Conservation (phyloP, 2,797 vertebrate species). For the Acanthis flammea region DNA sequence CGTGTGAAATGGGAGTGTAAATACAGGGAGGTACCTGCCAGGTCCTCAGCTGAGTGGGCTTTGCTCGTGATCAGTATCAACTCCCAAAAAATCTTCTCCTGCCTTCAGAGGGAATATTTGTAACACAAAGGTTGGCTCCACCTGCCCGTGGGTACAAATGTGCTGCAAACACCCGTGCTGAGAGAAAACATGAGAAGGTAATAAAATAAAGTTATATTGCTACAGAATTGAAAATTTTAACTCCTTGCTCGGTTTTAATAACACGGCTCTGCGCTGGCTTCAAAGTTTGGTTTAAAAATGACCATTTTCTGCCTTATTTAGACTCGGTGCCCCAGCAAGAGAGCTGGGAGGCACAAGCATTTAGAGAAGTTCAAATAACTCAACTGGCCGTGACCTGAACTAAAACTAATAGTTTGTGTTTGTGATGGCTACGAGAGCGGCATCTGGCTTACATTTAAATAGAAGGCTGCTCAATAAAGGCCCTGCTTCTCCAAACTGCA, state of each 20-base stretch:
- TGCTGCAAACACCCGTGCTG: background rate
- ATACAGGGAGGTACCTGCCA: background rate
- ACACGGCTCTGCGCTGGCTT: rapidly evolving
- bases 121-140: background rate
- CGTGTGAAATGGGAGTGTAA: background rate
- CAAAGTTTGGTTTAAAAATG: background rate
- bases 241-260: background rate
- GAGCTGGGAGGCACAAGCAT: background rate
- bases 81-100: background rate
- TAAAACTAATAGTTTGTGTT: slow-evolving; percentile 69
- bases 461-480: slow-evolving; percentile 46
- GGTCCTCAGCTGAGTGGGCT: background rate
- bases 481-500: slow-evolving; percentile 41
- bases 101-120: background rate
- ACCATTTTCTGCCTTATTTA: background rate
- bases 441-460: slow-evolving; percentile 70
- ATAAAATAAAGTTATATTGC: background rate
- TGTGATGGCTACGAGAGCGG: slow-evolving; percentile 51
- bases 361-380: slow-evolving; percentile 57
- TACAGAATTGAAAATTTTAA: background rate
- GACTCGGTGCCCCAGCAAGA: background rate
- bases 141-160: rapidly evolving
- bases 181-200: background rate
- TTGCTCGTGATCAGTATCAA: background rate
- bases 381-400: slow-evolving; percentile 65